Evolutionary conservation across 2,797 vertebrate species (phyloP).

Genomic region (Squalus acanthias): DNA sequence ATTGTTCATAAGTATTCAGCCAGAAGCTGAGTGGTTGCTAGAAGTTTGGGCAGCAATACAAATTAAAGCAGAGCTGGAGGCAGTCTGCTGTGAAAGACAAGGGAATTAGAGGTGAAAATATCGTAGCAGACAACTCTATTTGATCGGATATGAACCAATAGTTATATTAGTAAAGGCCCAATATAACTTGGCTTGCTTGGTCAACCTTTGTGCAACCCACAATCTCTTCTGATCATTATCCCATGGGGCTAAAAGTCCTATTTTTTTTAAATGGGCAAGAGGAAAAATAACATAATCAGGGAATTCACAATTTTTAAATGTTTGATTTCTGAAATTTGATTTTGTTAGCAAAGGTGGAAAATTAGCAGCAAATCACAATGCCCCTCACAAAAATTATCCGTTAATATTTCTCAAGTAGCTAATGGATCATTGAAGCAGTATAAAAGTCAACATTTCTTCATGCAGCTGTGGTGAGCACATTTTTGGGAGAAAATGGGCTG

Average conservation of each 20-base stretch:
- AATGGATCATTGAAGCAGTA: neutral
- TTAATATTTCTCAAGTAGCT: neutral
- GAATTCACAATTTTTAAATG: neutral
- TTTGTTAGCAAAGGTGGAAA: neutral
- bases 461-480: neutral
- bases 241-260: neutral
- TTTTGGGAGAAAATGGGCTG: neutral
- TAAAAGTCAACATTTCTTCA: neutral
- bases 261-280: neutral
- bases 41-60: neutral
- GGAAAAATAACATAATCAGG: neutral
- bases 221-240: neutral
- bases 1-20: neutral
- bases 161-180: neutral
- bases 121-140: slow-evolving; percentile 23
- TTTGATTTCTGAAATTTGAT: neutral
- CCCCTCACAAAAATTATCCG: neutral
- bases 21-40: neutral
- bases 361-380: neutral
- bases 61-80: neutral
- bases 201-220: neutral
- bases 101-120: neutral
- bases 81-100: neutral
- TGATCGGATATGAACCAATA: neutral
- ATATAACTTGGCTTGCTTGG: neutral